Evolutionary conservation across 2,113 vertebrate genomes (phyloP).

Genomic region (Malurus alboscapulatus): DNA sequence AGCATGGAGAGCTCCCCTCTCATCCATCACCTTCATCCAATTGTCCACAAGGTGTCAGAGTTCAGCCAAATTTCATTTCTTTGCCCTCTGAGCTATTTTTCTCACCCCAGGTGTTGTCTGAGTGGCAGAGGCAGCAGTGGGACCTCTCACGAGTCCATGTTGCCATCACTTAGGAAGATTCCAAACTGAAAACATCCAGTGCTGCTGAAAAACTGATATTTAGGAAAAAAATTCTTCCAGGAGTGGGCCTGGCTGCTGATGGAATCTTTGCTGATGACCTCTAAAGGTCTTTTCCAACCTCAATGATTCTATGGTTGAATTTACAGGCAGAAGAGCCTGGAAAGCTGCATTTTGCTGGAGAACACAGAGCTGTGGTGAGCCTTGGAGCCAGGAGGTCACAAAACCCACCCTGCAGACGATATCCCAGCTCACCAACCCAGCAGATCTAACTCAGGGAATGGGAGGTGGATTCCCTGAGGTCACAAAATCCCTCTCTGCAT

Average conservation of each 20-base stretch:
- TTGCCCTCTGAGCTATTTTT: background rate
- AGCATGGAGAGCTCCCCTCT: background rate
- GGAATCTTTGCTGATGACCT: background rate
- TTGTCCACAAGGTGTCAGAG: constrained; percentile 66
- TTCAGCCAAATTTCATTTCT: background rate
- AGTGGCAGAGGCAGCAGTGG: background rate
- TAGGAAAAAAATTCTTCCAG: fast-evolving
- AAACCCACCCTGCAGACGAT: background rate
- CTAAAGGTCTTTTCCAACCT: background rate
- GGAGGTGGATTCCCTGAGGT: background rate
- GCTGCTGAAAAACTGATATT: background rate
- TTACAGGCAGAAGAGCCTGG: background rate
- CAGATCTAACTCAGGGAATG: background rate
- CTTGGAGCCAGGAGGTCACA: background rate
- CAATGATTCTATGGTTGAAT: background rate
- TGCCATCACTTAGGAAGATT: background rate
- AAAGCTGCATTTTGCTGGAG: background rate
- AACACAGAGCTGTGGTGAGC: background rate
- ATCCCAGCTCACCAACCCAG: background rate
- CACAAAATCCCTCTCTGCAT: background rate
- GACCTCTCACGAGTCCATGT: background rate
- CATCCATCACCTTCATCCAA: background rate
- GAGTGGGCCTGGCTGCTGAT: background rate
- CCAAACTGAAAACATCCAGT: background rate
- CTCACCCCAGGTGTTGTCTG: background rate